Percentiles rank a stretch among this genome's conserved stretches.
Evolutionary conservation across 37 sponge, comb jelly and placozoan species (phyloP).

Genomic region (Cladorhizidae sp.): DNA sequence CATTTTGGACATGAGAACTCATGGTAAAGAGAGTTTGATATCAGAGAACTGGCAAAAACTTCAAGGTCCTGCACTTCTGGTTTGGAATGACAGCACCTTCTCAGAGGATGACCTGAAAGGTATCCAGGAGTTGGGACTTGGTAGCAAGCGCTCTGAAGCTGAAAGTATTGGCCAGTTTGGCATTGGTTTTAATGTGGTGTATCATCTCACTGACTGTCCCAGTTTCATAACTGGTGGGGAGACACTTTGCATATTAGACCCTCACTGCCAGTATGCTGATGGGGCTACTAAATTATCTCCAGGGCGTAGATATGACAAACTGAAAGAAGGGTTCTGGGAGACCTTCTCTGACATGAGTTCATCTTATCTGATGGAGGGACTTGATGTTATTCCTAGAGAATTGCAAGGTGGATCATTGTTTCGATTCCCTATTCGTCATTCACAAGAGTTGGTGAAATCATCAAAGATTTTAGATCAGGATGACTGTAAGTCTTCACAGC

Average conservation of each 20-base stretch:
- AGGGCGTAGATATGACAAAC: constrained; percentile 44
- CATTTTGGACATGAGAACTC: constrained; percentile 73
- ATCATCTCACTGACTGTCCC: constrained; percentile 91
- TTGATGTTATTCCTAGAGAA: constrained; percentile 19
- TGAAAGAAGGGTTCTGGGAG: constrained; percentile 48
- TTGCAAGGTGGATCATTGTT: constrained; percentile 69
- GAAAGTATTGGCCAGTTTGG: constrained; percentile 85
- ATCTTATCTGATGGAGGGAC: constrained; percentile 29
- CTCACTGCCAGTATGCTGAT: constrained; percentile 62
- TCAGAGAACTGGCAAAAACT: constrained; percentile 65
- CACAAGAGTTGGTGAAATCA: constrained; percentile 2
- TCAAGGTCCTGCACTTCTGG: constrained; percentile 77
- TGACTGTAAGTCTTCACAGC: not conserved
- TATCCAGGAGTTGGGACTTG: constrained; percentile 72
- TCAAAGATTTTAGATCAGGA: constrained; percentile 46
- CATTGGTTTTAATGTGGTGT: constrained; percentile 87
- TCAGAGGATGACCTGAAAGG: constrained; percentile 75
- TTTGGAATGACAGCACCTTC: constrained; percentile 75
- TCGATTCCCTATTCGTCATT: constrained; percentile 69
- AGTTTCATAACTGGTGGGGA: constrained; percentile 74
- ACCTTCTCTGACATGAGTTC: constrained; percentile 50
- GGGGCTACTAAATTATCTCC: constrained; percentile 26
- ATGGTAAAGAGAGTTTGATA: constrained; percentile 31
- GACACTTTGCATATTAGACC: constrained; percentile 80
- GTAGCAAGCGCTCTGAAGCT: constrained; percentile 69